Base-by-base conservation (phyloP, 2,797 vertebrate species). In the Malacoctenus gilli region DNA sequence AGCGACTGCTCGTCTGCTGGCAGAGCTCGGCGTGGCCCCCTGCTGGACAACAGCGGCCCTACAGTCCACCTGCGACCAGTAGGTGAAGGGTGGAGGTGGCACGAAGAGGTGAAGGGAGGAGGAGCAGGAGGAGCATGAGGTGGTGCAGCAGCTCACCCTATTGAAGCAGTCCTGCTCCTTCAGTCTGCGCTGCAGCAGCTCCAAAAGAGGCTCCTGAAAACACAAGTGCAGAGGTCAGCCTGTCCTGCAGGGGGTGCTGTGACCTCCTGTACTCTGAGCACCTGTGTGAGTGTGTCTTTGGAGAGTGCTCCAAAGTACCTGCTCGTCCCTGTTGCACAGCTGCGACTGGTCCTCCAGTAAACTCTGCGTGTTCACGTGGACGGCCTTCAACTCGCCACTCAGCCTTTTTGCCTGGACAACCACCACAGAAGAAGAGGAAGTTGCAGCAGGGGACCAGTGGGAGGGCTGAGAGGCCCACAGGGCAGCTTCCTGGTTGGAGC, bases 321-420 rank as follows among this genome's bases (percentile, higher is more conserved):
- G 68, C 21, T 69, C 59, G 18, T 16, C 42, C 12, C 32, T 49
- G 39, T 18, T 6, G 19, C 62, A 78, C 34, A 64, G 66, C 47
- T 85, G 81, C 49, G 83, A 75, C 63, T 72, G 68, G 57, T 82
- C 68, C 31, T 50, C 19, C 37, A 89, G 59, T 14, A 92, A 58
- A 50, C 28, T 43, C 3, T 69, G 53, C 0, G 20, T 0, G 13
- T 76, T 86, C 44, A 92, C 68, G 41, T 88, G 87, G 30, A 90
- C 70, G 1, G 84, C 84, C 42, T 67, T 39, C 41, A 85, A 83
- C 55, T 79, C 68, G 4, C 75, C 61, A 10, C 87, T 88, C 80
- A 92, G 73, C 72, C 62, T 80, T 23, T 46, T 72, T 48, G 88
- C 89, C 91, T 92, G 60, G 13, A 14, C 3, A 41, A 25, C 14